Evolutionary conservation across 2,797 vertebrate species (phyloP).

Genomic region (Mormyrus proboscirostris): DNA sequence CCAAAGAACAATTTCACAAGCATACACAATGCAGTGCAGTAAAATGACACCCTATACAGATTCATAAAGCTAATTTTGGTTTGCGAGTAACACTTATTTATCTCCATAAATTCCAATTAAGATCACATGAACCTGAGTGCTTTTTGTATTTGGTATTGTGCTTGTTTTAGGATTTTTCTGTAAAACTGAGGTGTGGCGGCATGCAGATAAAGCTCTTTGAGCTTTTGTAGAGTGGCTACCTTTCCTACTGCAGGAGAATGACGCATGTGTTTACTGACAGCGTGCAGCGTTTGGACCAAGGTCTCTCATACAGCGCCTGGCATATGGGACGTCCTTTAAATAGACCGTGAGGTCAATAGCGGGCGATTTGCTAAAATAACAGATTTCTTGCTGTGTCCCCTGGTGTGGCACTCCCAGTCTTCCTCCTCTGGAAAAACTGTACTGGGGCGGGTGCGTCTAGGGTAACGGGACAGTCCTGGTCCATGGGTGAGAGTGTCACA

Average conservation of each 20-base stretch:
- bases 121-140: not conserved
- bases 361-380: not conserved
- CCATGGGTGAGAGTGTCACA: not conserved
- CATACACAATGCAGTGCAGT: not conserved
- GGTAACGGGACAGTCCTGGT: not conserved
- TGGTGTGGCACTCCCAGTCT: not conserved
- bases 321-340: conserved; percentile 24
- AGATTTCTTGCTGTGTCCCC: not conserved
- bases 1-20: not conserved
- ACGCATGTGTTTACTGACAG: conserved; percentile 4
- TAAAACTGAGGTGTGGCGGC: not conserved
- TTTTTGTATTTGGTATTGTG: not conserved
- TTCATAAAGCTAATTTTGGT: not conserved
- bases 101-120: not conserved
- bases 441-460: not conserved
- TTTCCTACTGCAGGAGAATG: not conserved
- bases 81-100: not conserved
- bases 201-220: not conserved
- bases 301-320: not conserved
- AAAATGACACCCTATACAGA: not conserved
- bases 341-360: conserved; percentile 15
- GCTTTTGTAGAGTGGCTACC: not conserved
- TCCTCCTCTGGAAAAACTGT: not conserved
- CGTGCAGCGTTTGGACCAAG: not conserved
- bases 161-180: not conserved